A percentile compares a stretch with the other conserved stretches of the same genome.
Conservation (phyloP, 2,888 invertebrate species). For the Dicyrtoma fusca region DNA sequence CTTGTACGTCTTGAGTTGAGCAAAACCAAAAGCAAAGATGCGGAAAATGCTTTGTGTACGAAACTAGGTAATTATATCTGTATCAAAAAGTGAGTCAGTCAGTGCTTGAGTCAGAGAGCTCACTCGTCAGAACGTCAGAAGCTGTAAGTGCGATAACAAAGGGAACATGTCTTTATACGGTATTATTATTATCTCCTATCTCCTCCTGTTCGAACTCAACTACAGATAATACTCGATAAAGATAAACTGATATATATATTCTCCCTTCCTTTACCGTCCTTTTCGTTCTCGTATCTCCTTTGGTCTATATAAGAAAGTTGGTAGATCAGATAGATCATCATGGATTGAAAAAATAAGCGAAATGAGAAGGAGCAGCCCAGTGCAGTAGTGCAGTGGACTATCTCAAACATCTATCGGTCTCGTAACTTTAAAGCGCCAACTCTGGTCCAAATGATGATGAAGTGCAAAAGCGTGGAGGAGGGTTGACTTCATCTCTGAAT, state of each 20-base stretch:
- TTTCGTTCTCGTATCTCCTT: background rate
- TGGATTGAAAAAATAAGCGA: background rate
- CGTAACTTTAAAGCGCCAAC: too few species aligned
- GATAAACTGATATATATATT: background rate
- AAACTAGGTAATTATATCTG: background rate
- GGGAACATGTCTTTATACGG: background rate
- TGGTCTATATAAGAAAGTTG: slow-evolving; percentile 5
- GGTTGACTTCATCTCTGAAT: too few species aligned
- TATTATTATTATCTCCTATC: background rate
- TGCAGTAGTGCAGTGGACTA: background rate
- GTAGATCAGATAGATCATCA: background rate
- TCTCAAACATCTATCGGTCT: too few species aligned
- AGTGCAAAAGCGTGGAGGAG: slow-evolving; percentile 2
- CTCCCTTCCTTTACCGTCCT: background rate
- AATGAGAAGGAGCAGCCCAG: background rate
- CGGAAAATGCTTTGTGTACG: background rate
- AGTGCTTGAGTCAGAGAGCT: too few species aligned
- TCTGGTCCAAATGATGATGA: background rate
- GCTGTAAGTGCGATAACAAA: background rate
- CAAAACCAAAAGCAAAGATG: background rate
- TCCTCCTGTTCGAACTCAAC: background rate
- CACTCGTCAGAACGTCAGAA: too few species aligned
- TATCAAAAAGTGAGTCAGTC: too few species aligned
- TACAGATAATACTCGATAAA: background rate
- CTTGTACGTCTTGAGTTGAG: too few species aligned